phyloP scores from a whole-genome alignment of 1,140 invertebrate genomes.

The Phocides pigmalion region DNA sequence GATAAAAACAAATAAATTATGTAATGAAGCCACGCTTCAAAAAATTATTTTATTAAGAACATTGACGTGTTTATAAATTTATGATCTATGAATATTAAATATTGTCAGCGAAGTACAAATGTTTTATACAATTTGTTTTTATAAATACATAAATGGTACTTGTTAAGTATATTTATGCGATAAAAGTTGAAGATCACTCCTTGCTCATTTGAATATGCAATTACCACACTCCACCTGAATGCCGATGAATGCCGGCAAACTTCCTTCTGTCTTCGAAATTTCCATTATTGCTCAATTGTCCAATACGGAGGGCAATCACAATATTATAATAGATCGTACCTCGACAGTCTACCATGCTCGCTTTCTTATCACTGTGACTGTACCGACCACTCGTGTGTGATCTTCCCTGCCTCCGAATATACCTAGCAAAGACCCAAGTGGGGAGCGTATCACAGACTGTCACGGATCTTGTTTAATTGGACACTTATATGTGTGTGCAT shows the following conservation, averaged over 20 bases:
- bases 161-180: background rate
- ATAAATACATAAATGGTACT: background rate
- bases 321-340: slow-evolving; percentile 67
- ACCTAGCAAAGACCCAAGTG: slow-evolving; percentile 43
- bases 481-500: slow-evolving; percentile 71
- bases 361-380: slow-evolving; percentile 68
- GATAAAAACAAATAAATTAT: slow-evolving; percentile 11
- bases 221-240: slow-evolving; percentile 21
- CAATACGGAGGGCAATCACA: slow-evolving; percentile 56
- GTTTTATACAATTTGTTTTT: background rate
- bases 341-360: slow-evolving; percentile 61
- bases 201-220: slow-evolving; percentile 12
- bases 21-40: slow-evolving; percentile 1
- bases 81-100: background rate
- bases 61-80: background rate
- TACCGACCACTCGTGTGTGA: slow-evolving; percentile 57
- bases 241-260: slow-evolving; percentile 16
- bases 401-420: slow-evolving; percentile 46
- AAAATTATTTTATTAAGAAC: background rate
- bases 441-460: slow-evolving; percentile 60
- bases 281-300: slow-evolving; percentile 43
- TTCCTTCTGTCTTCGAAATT: slow-evolving; percentile 30
- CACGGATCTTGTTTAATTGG: slow-evolving; percentile 73
- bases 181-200: slow-evolving; percentile 7
- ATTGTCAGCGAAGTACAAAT: background rate